Evolutionary conservation across 2,113 vertebrate genomes (phyloP).

Genomic region (Panthera tigris): DNA sequence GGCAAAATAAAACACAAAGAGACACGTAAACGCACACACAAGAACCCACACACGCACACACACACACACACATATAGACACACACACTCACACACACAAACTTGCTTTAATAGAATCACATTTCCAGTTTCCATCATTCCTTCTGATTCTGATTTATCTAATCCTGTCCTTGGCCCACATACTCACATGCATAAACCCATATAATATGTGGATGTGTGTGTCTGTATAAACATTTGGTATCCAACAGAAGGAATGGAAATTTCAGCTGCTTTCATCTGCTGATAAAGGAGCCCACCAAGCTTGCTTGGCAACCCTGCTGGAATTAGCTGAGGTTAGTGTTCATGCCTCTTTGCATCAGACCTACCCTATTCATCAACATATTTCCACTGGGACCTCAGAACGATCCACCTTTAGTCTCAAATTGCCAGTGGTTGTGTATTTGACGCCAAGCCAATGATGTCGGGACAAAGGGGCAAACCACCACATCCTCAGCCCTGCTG

Average conservation of each 20-base stretch:
- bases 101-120: background rate
- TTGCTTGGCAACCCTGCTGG: background rate
- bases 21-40: background rate
- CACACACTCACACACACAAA: background rate
- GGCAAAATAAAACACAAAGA: background rate
- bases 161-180: background rate
- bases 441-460: conserved; percentile 31
- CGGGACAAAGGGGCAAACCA: background rate
- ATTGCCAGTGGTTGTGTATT: background rate
- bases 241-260: background rate
- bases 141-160: background rate
- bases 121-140: background rate
- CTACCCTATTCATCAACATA: background rate
- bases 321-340: background rate
- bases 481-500: background rate
- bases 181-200: background rate
- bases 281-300: background rate
- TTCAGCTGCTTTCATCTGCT: background rate
- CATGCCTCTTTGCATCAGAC: background rate
- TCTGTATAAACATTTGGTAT: background rate
- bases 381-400: background rate
- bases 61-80: background rate
- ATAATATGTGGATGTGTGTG: background rate
- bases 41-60: background rate
- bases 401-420: conserved; percentile 9